Evolutionary conservation across 2,888 invertebrate genomes (phyloP).

Genomic region (Prenolepis imparis): DNA sequence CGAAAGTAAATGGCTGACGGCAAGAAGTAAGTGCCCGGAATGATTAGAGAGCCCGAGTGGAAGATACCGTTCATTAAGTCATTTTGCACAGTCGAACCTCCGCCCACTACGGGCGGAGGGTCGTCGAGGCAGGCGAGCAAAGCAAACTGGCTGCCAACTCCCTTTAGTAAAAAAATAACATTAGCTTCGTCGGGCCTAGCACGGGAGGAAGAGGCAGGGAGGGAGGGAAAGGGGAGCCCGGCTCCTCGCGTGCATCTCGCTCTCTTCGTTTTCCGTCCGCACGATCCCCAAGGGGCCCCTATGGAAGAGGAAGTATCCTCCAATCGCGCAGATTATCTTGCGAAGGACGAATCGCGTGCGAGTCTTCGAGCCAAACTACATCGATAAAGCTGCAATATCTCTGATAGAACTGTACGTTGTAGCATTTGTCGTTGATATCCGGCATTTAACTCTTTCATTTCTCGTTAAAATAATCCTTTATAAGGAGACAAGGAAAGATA

Average conservation of each 20-base stretch:
- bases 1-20: slow-evolving; percentile 78
- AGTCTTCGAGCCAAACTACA: slow-evolving; percentile 1
- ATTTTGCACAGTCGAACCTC: slow-evolving; percentile 77
- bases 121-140: slow-evolving; percentile 58
- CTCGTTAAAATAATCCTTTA: not conserved
- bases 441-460: not conserved
- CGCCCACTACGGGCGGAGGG: slow-evolving; percentile 68
- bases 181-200: slow-evolving; percentile 66
- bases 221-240: not conserved
- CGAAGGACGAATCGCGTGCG: slow-evolving; percentile 38
- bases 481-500: not conserved
- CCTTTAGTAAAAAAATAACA: slow-evolving; percentile 74
- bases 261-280: not conserved
- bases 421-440: not conserved
- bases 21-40: slow-evolving; percentile 77
- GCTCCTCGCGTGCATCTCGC: slow-evolving; percentile 1
- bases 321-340: slow-evolving; percentile 29
- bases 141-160: slow-evolving; percentile 76
- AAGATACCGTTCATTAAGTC: slow-evolving; percentile 79
- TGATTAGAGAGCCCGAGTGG: slow-evolving; percentile 77
- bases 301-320: slow-evolving; percentile 31
- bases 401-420: not conserved
- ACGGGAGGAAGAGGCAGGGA: too few species aligned
- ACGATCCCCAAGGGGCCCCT: slow-evolving; percentile 9
- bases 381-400: slow-evolving; percentile 15